These are phyloP conservation scores for Leiothrix lutea DNA, from an alignment of 2,113 vertebrate species.

Conservation along the genomic window DNA sequence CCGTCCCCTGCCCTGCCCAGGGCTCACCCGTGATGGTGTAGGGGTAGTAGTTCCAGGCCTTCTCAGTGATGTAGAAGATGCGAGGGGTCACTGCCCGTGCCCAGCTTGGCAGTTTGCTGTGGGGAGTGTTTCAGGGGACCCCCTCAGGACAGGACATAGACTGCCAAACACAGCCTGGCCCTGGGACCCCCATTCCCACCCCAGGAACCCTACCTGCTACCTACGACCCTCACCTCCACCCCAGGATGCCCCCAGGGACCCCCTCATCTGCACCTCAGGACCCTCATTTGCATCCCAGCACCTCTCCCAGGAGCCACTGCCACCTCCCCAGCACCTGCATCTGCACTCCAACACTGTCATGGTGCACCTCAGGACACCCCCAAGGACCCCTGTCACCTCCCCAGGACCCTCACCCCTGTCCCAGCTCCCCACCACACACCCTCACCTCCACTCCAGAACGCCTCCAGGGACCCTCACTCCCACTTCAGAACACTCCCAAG, in stretches of 20 bases:
- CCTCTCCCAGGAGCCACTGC: neutral
- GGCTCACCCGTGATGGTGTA: conserved; percentile 77
- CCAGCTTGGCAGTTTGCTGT: conserved; percentile 77
- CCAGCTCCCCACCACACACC: neutral
- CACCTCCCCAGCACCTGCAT: neutral
- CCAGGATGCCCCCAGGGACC: neutral
- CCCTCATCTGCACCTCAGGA: neutral
- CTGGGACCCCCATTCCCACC: neutral
- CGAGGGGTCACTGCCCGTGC: conserved; percentile 73
- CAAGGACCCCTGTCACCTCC: neutral
- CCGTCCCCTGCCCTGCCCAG: accelerated
- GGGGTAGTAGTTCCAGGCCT: conserved; percentile 79
- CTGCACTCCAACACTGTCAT: neutral
- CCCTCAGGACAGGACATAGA: neutral
- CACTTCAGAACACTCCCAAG: neutral
- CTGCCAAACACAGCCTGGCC: neutral
- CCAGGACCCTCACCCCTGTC: neutral
- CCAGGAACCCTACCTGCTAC: neutral
- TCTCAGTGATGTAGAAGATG: conserved; percentile 79
- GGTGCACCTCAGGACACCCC: neutral
- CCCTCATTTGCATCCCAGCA: neutral
- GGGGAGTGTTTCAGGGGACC: neutral
- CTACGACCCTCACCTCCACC: neutral
- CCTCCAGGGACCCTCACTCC: neutral
- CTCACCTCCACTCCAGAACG: neutral